Base-by-base conservation (phyloP, 64 coral and sea anemone species). In the Stylophora pistillata region DNA sequence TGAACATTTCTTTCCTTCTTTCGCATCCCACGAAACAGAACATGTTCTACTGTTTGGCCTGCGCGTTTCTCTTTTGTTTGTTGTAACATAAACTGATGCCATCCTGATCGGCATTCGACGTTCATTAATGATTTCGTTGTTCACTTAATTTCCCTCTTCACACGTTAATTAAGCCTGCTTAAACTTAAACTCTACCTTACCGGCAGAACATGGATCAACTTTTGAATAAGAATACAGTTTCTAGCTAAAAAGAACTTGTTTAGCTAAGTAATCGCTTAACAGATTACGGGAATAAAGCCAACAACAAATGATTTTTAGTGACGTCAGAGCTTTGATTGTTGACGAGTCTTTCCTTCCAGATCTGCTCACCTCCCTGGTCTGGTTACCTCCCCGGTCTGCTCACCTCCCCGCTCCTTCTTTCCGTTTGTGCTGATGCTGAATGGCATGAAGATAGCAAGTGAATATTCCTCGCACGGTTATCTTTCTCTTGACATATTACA, bases 1-100 rank as follows among this genome's bases (percentile, higher is more conserved):
- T 16, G 81, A 76, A 72, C 31, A 78, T 16, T 32, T 69, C 26
- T 79, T 86, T 27, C 4, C 55, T 27, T 53, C 37, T 25, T 84
- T 30, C 26, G 41, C 55, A 21, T 74, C 64, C 6, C 83, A 26
- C 0, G 75, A 21, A 4, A 76, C 20, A 23, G 57, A 75, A 5
- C 20, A 77, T 15, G 80, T 81, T 68, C 81, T 68, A 57, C 57
- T 85, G 0, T 47, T 73, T 63, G 58, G 10, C 25, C 76, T 91
- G 89, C 55, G 68, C 54, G 27, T 30, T 20, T 73, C 66, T n/a
- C 55, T 3, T 18, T 21, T 73, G 41, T 1, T 66, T 74, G 2
- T 72, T 82, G 10, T 81, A 10, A 25, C 25, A 55, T 25, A 6
- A 13, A 28, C 13, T 89, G 76, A 65, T 47, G 62, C 55, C 53